Percentiles rank a stretch among this genome's conserved stretches.
These are phyloP conservation scores for Agriopis marginaria DNA, from an alignment of 2,888 invertebrate species.

Conservation along the genomic window DNA sequence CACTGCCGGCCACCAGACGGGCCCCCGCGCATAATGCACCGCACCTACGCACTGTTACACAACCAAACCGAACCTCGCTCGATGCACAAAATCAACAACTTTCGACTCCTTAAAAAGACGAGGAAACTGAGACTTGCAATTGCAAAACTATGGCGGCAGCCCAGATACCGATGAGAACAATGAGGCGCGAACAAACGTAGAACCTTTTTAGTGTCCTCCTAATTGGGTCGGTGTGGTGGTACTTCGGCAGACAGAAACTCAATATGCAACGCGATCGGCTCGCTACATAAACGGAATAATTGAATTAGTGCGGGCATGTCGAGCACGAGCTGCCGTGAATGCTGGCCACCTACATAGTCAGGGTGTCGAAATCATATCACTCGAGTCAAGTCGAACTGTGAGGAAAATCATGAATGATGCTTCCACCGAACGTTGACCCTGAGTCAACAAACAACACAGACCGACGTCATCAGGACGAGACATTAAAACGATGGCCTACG, in stretches of 20 bases:
- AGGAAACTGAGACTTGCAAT: constrained; percentile 69
- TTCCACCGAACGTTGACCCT: constrained; percentile 26
- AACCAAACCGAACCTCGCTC: constrained; percentile 64
- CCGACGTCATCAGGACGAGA: constrained; percentile 31
- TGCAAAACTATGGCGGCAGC: constrained; percentile 75
- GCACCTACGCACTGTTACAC: constrained; percentile 81
- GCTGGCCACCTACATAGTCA: constrained; percentile 61
- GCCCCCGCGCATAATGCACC: constrained; percentile 77
- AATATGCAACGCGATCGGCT: constrained; percentile 80
- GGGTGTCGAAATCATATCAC: constrained; percentile 33
- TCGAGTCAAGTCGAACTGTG: constrained; percentile 8
- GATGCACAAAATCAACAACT: constrained; percentile 77
- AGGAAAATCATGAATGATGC: constrained; percentile 29
- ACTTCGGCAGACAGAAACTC: constrained; percentile 73
- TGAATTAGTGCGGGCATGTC: constrained; percentile 77
- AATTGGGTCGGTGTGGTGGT: constrained; percentile 78
- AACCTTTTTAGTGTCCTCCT: constrained; percentile 82
- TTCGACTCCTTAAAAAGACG: constrained; percentile 83
- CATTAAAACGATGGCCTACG: constrained; percentile 20
- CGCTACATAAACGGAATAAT: constrained; percentile 82
- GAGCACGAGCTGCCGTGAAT: constrained; percentile 62
- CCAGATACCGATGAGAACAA: constrained; percentile 80
- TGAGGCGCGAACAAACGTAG: constrained; percentile 75
- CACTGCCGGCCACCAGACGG: constrained; percentile 69
- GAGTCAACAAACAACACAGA: constrained; percentile 17